Base-by-base conservation (phyloP, 1,140 invertebrate species). In the Cyrtorhinus lividipennis region DNA sequence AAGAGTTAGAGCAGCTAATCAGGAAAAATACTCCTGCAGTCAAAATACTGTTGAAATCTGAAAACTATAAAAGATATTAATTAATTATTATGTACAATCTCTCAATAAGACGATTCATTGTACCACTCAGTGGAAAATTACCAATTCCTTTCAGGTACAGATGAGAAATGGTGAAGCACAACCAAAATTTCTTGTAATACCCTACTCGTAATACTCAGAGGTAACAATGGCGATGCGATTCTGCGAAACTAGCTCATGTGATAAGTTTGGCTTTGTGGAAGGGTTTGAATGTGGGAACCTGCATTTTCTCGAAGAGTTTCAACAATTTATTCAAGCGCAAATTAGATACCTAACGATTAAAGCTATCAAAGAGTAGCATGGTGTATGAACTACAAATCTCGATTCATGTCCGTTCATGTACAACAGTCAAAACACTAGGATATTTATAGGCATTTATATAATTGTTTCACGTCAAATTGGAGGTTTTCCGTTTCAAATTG, bases 101-200 rank as follows among this genome's bases (percentile, higher is more conserved):
- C 5, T 10, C 45, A 24, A 53, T 56, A 62, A 20, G 25, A 62
- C 27, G 38, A 22, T 26, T 56, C 22, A 27, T 62, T 56, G n/a
- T 48, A 2, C 61, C 23, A 62, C 12, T 13, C 22, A 12, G 12
- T 2, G 18, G 23, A 18, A 46, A 61, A 56, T 13, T 25, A 22
- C 26, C 2, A 30, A 24, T 38, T 24, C 2, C 13, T 38, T 56
- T 62, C 46, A 62, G 23, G 26, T 56, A 62, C 26, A 25, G 27
- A 38, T 56, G 18, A 26, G 56, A 56, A 61, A 38, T 18, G 20
- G 18, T 44, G 20, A 45, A 30, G 38, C 38, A 61, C 59, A 30
- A 38, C 30, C 26, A 44, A 27, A 61, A 10, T 61, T 44, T 44
- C 45, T 15, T n/a, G n/a, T n/a, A n/a, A n/a, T n/a, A n/a, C n/a